Evolutionary conservation across 53 echinoderm and acorn worm genomes (phyloP), one percentile per base, ranked within the genome.

Genomic region (Zoroaster sp.): DNA sequence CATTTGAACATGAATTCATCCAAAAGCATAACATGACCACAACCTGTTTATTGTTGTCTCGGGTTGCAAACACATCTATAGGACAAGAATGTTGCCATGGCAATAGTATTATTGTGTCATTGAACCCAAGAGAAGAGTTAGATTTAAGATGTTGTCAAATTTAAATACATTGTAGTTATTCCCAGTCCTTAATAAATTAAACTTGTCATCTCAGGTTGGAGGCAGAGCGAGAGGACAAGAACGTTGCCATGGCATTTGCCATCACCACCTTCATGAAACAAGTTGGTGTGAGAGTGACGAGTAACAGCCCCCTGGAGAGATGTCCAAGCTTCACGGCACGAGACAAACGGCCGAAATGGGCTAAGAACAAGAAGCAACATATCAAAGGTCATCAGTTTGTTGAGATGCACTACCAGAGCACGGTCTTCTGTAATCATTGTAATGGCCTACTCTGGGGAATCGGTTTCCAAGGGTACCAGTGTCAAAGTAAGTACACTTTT

Each of bases 231-330:
- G 95, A 95, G 41, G 76, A 79, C 55, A 95, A 94, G 83, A 95
- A 97, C 46, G 89, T 91, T 36, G 97, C 97, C 86, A 73, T 97
- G 59, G 97, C 97, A 4, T 89, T 95, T 28, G 90, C 94, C 14
- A 88, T 97, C 44, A 94, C 88, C 17, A 97, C 97, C 66, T 97
- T 97, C 80, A 90, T 97, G 92, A 95, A 93, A 78, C 95, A 95
- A 39, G 90, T 87, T 10, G 97, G 97, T 20, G 97, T 97, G n/a
- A 92, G 88, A 67, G 91, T 92, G 40, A 86, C 88, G 36, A 88
- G 88, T 33, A 95, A 93, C 78, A 90, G 90, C 75, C 74, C 94
- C 46, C 70, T 97, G 13, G 97, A 97, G 49, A 85, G 97, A 47
- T 90, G 92, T 28, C 94, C 95, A 25, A 95, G 95, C 87, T 97